phyloP scores from a whole-genome alignment of 2,113 vertebrate species.

The Chlorodrepanis virens region DNA sequence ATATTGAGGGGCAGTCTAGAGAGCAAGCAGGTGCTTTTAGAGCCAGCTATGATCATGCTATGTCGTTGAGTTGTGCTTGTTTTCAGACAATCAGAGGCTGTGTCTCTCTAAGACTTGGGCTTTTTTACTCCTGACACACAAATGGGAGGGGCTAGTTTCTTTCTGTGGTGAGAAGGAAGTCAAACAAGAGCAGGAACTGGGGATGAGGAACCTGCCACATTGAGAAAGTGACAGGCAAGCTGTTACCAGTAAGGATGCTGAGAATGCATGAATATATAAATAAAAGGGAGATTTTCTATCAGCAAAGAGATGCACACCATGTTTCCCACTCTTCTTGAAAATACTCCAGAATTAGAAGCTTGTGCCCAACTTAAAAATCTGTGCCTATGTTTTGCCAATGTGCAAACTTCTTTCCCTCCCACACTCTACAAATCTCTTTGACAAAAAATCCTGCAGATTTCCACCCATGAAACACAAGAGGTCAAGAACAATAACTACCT shows the following conservation, averaged over 20 bases:
- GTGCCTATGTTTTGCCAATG: neutral
- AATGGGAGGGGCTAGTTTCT: neutral
- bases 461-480: neutral
- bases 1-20: neutral
- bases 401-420: neutral
- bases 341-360: neutral
- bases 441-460: neutral
- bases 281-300: neutral
- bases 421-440: neutral
- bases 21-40: neutral
- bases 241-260: neutral
- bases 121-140: neutral
- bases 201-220: neutral
- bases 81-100: neutral
- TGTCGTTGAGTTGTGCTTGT: neutral
- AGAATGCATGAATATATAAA: neutral
- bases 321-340: neutral
- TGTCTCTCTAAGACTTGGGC: fast-evolving
- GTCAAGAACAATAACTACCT: neutral
- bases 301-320: neutral
- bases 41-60: neutral
- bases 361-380: neutral
- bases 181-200: neutral
- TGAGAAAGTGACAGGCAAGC: neutral
- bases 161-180: neutral